Conservation (phyloP, 2,888 invertebrate species). For the Hydropsyche betteni region DNA sequence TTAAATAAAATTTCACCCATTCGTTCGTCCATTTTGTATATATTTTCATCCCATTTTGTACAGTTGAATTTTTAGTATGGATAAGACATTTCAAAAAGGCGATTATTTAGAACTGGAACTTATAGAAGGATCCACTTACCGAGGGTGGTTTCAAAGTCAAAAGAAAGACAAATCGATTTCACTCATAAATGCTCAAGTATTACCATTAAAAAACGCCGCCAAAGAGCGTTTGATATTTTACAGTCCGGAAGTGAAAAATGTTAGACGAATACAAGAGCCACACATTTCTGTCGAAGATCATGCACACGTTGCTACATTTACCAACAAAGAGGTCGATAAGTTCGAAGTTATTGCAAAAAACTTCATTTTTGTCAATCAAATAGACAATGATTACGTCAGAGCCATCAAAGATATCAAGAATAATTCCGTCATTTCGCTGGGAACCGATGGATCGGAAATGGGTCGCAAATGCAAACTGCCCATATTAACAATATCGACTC, state of each 20-base stretch:
- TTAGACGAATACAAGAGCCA: constrained; percentile 57
- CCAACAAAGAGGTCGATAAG: constrained; percentile 62
- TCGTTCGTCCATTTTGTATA: neutral
- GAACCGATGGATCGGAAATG: constrained; percentile 64
- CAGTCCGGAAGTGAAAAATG: constrained; percentile 60
- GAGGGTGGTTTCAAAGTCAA: constrained; percentile 63
- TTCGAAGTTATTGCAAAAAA: constrained; percentile 61
- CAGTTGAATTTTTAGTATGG: constrained; percentile 57
- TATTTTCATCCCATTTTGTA: too few species aligned
- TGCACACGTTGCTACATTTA: constrained; percentile 54
- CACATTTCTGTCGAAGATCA: constrained; percentile 54
- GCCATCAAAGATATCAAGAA: constrained; percentile 60
- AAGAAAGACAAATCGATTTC: constrained; percentile 63
- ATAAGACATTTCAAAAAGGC: constrained; percentile 63
- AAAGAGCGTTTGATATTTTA: constrained; percentile 62
- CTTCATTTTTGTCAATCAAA: constrained; percentile 63
- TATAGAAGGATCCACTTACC: constrained; percentile 60
- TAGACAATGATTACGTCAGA: constrained; percentile 61
- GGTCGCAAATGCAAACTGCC: constrained; percentile 65
- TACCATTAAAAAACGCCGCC: constrained; percentile 57
- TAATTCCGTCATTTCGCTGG: constrained; percentile 59
- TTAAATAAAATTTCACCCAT: constrained; percentile 54
- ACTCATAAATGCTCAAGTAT: constrained; percentile 61
- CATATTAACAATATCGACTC: constrained; percentile 61
- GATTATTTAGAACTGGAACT: constrained; percentile 64